phyloP scores from a whole-genome alignment of 2,888 invertebrate genomes.

The Idaea dimidiata region DNA sequence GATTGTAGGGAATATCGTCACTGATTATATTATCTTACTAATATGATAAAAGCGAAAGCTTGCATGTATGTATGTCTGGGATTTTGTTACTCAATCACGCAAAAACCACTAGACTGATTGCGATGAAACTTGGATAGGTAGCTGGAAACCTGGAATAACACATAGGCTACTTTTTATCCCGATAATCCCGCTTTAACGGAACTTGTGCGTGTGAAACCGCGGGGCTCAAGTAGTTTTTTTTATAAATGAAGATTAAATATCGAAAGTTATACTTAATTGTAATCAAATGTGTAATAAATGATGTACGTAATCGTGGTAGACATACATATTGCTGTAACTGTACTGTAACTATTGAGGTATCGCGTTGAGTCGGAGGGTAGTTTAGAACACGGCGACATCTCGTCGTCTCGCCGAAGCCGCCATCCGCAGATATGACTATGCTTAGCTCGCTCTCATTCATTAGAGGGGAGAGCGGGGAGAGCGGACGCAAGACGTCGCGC shows the following conservation, averaged over 20 bases:
- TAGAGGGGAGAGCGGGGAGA: slow-evolving; percentile 67
- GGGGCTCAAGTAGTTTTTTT: no score
- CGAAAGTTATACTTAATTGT: neutral
- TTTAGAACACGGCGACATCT: slow-evolving; percentile 45
- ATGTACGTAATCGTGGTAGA: slow-evolving; percentile 50
- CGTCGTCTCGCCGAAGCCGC: slow-evolving; percentile 61
- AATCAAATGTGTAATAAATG: neutral
- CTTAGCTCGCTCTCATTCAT: slow-evolving; percentile 78
- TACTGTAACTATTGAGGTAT: slow-evolving; percentile 36
- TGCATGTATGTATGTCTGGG: no score
- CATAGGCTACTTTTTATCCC: no score
- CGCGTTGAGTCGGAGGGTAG: slow-evolving; percentile 34
- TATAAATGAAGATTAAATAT: neutral
- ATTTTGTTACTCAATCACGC: no score
- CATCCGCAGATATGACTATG: slow-evolving; percentile 78
- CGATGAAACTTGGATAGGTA: no score
- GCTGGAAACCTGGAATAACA: no score
- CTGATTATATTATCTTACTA: no score
- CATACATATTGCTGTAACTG: no score
- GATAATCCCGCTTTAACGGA: no score
- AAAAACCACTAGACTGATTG: no score
- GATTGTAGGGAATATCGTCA: slow-evolving; percentile 31
- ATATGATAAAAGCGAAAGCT: no score
- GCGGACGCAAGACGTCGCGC: slow-evolving; percentile 73
- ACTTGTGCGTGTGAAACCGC: no score